These are phyloP conservation scores for Mionectes olivaceus DNA, from an alignment of 2,797 vertebrate genomes.

Conservation along the genomic window DNA sequence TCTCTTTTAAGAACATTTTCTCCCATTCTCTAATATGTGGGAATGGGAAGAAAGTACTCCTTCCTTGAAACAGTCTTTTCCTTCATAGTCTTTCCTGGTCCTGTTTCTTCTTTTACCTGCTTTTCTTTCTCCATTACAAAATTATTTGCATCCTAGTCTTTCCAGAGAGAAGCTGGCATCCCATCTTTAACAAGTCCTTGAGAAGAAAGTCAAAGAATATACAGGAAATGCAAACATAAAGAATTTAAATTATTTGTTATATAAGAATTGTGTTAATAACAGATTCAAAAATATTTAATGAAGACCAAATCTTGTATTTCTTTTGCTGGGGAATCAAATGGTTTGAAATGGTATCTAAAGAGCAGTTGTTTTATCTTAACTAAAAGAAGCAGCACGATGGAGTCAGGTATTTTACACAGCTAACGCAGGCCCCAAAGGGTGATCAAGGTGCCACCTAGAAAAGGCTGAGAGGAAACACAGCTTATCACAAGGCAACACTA, in stretches of 20 bases:
- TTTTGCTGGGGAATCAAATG: fast-evolving
- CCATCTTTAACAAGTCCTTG: neutral
- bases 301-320: neutral
- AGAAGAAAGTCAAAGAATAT: neutral
- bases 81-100: neutral
- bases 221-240: neutral
- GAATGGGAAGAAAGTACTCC: neutral
- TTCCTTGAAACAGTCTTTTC: neutral
- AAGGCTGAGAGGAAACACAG: neutral
- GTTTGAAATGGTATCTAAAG: neutral
- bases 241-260: neutral
- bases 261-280: neutral
- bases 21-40: neutral
- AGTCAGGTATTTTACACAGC: neutral
- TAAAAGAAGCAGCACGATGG: fast-evolving
- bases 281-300: neutral
- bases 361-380: neutral
- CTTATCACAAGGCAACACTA: neutral
- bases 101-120: neutral
- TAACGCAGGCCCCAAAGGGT: neutral
- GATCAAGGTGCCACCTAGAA: neutral
- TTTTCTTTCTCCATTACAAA: neutral
- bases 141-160: neutral
- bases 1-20: neutral
- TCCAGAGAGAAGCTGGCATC: neutral